Evolutionary conservation across 2,888 invertebrate species (phyloP).

Genomic region (Chironomus riparius): DNA sequence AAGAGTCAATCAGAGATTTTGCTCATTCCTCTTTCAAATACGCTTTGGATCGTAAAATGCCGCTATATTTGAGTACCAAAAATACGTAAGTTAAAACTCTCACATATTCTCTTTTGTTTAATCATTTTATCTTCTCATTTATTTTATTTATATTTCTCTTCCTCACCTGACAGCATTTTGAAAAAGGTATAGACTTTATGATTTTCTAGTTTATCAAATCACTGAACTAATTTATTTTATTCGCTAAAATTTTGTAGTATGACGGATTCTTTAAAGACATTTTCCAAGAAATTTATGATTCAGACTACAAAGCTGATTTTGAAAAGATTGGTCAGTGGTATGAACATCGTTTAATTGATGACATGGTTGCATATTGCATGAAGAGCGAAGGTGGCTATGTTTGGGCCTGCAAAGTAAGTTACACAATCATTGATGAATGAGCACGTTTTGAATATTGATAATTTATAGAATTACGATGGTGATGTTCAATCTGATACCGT

Average conservation of each 20-base stretch:
- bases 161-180: too few species aligned
- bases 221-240: too few species aligned
- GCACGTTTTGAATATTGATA: too few species aligned
- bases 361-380: constrained; percentile 98
- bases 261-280: constrained; percentile 97
- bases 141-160: too few species aligned
- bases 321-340: constrained; percentile 91
- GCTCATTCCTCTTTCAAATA: constrained; percentile 85
- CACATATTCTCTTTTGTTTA: too few species aligned
- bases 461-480: constrained; percentile 77
- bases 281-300: constrained; percentile 89
- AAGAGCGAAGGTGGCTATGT: constrained; percentile 98
- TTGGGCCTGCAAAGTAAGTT: constrained; percentile 82
- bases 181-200: too few species aligned
- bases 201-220: too few species aligned
- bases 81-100: constrained; percentile 52
- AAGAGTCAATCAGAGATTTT: constrained; percentile 85
- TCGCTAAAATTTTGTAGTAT: constrained; percentile 72
- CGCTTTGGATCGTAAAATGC: constrained; percentile 74
- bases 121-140: too few species aligned
- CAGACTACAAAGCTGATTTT: constrained; percentile 72
- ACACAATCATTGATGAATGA: too few species aligned
- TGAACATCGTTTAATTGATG: constrained; percentile 96
- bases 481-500: constrained; percentile 98
- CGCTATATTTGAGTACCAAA: constrained; percentile 90